phyloP scores from a whole-genome alignment of 2,888 invertebrate genomes.

The Hoplodrina blanda region DNA sequence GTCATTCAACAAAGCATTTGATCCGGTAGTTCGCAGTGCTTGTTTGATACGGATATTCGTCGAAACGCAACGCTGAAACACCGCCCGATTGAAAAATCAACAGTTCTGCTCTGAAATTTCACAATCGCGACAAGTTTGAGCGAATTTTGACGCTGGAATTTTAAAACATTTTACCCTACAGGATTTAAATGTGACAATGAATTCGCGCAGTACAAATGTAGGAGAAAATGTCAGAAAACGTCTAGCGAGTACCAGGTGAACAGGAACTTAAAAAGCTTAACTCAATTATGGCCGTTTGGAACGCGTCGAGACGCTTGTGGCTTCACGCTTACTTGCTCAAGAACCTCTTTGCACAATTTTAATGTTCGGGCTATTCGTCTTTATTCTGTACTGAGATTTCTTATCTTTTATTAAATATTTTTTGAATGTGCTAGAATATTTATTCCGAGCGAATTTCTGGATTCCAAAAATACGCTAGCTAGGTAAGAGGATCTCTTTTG shows the following conservation, averaged over 20 bases:
- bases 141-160: slow-evolving; percentile 28
- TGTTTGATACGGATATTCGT: slow-evolving; percentile 57
- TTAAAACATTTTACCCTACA: slow-evolving; percentile 14
- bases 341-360: slow-evolving; percentile 71
- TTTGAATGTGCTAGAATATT: slow-evolving; percentile 47
- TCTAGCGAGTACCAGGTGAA: slow-evolving; percentile 64
- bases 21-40: slow-evolving; percentile 52
- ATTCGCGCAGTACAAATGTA: slow-evolving; percentile 26
- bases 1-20: slow-evolving; percentile 66
- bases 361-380: slow-evolving; percentile 65
- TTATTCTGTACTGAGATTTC: slow-evolving; percentile 53
- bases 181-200: slow-evolving; percentile 19
- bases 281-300: slow-evolving; percentile 75
- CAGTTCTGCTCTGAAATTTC: slow-evolving; percentile 22
- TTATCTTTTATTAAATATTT: slow-evolving; percentile 58
- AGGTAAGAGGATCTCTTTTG: background rate
- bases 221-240: slow-evolving; percentile 29
- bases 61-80: slow-evolving; percentile 23
- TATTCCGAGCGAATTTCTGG: slow-evolving; percentile 8
- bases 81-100: slow-evolving; percentile 34
- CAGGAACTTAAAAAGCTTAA: slow-evolving; percentile 77
- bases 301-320: slow-evolving; percentile 68
- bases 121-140: slow-evolving; percentile 31
- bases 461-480: background rate
- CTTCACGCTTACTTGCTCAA: slow-evolving; percentile 71